Conservation (phyloP, 2,888 invertebrate species). For the Liodrosophila aerea region DNA sequence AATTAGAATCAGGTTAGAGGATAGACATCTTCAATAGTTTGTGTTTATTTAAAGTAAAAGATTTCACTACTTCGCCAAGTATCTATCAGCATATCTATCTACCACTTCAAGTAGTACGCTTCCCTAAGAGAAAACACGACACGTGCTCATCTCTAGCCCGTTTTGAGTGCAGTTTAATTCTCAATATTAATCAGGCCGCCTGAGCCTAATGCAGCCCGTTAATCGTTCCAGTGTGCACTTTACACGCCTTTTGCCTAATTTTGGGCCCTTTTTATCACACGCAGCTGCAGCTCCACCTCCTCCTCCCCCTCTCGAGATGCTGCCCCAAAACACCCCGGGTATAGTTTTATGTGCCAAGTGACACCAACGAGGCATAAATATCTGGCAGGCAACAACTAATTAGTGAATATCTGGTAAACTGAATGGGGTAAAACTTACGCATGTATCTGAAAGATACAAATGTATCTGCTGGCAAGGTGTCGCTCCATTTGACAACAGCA, state of each 20-base stretch:
- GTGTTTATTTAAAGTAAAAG: no score
- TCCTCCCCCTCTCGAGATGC: background rate
- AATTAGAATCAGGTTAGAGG: slow-evolving; percentile 9
- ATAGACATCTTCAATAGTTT: background rate
- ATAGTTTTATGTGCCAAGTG: slow-evolving; percentile 74
- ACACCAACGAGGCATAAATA: slow-evolving; percentile 75
- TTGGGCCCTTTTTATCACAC: slow-evolving; percentile 79
- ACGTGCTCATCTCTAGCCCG: slow-evolving; percentile 14
- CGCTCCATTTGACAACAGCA: slow-evolving; percentile 38
- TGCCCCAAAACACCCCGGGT: background rate
- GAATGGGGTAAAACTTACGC: slow-evolving; percentile 47
- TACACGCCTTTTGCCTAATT: slow-evolving; percentile 79
- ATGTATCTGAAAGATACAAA: slow-evolving; percentile 20
- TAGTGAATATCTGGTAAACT: slow-evolving; percentile 61
- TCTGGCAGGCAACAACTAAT: slow-evolving; percentile 71
- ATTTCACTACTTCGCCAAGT: no score
- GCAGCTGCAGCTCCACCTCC: slow-evolving; percentile 71
- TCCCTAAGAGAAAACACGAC: no score
- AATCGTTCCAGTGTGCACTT: slow-evolving; percentile 76
- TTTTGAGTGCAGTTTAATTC: slow-evolving; percentile 48
- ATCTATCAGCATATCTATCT: no score
- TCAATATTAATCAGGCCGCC: slow-evolving; percentile 61
- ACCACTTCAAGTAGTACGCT: no score
- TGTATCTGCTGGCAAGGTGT: slow-evolving; percentile 59
- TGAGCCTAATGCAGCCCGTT: slow-evolving; percentile 68